Evolutionary conservation across 2,888 invertebrate genomes (phyloP).

Genomic region (Micoletzkya japonica): DNA sequence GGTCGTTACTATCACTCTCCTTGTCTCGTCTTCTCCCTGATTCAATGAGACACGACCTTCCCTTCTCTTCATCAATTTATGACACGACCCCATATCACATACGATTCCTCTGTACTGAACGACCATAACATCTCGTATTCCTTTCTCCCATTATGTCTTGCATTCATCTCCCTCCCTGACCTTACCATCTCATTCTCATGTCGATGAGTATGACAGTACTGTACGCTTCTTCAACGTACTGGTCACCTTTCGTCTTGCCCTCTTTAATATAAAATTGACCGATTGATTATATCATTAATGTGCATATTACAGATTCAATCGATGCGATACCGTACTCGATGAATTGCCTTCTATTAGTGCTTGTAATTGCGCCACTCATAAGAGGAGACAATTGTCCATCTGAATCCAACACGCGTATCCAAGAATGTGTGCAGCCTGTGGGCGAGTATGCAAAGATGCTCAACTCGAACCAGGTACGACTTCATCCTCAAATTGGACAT

Average conservation of each 20-base stretch:
- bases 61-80: constrained; percentile 1
- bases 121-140: background rate
- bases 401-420: constrained; percentile 52
- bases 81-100: too few species aligned
- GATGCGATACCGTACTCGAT: constrained; percentile 15
- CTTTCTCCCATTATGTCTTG: constrained; percentile 2
- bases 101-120: constrained; percentile 2
- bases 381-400: constrained; percentile 43
- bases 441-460: constrained; percentile 62
- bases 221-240: background rate
- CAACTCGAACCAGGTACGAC: constrained; percentile 49
- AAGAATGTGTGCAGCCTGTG: constrained; percentile 62
- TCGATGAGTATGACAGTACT: background rate
- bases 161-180: constrained; percentile 15
- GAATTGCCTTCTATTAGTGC: background rate
- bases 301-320: background rate
- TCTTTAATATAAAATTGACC: background rate
- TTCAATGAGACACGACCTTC: constrained; percentile 2
- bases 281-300: background rate
- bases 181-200: background rate
- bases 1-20: constrained; percentile 10
- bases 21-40: background rate
- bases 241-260: background rate
- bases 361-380: background rate
- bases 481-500: constrained; percentile 12